Percentiles rank a stretch among this genome's conserved stretches.
Conservation (phyloP, 2,113 vertebrate species). For the Eulemur macaco region DNA sequence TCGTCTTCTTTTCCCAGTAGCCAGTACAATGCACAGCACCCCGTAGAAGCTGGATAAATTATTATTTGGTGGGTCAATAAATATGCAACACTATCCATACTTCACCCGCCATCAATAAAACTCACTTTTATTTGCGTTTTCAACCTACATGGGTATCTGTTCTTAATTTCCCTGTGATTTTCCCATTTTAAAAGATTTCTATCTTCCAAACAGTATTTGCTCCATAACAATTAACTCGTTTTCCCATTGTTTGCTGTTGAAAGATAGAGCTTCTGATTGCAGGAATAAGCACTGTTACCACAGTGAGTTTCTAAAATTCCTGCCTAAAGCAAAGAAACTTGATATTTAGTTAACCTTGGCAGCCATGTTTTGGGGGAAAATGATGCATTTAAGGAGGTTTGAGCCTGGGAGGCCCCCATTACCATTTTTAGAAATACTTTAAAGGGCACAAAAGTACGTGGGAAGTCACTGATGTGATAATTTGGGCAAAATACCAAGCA, state of each 20-base stretch:
- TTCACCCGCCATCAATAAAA: background rate
- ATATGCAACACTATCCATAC: background rate
- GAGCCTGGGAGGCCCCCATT: background rate
- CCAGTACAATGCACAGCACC: background rate
- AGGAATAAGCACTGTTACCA: background rate
- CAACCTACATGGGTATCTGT: background rate
- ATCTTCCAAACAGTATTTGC: background rate
- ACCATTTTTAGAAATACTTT: background rate
- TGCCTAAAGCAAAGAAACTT: conserved; percentile 13
- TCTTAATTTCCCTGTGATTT: background rate
- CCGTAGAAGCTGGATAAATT: background rate
- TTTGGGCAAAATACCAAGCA: background rate
- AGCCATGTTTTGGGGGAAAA: background rate
- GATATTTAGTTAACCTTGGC: background rate
- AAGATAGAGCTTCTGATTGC: background rate
- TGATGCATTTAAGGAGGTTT: background rate
- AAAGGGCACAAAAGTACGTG: background rate
- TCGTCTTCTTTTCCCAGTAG: background rate
- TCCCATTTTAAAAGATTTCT: conserved; percentile 22
- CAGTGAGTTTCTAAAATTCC: background rate
- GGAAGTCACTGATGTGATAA: background rate
- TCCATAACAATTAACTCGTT: background rate
- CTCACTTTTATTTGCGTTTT: conserved; percentile 26
- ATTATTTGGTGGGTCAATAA: background rate
- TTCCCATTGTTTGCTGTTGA: background rate